Base-by-base conservation (phyloP, 2,113 vertebrate species). In the Lasiurus borealis region DNA sequence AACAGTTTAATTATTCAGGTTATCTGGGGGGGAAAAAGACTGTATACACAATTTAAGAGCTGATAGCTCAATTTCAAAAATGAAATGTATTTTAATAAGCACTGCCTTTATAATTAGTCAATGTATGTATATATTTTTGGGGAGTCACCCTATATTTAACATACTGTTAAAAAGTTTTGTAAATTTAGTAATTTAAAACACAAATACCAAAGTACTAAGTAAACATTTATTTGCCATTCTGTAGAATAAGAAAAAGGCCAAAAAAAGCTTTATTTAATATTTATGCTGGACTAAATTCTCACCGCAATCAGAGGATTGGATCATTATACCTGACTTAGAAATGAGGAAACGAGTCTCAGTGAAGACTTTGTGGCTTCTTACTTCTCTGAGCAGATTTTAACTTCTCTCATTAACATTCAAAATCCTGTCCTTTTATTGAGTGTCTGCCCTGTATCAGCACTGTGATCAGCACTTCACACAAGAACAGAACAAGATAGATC, bases 361-460 rank as follows among this genome's bases (percentile, higher is more conserved):
- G 4, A 72, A 68, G 2, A 66, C 14, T 68, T 11, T 83, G 40
- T 82, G 46, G 10, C 68, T 64, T 91, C 23, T 91, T 85, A 52
- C 34, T 69, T 75, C 36, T 81, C 36, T 80, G 29, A 86, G 31
- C 1, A 85, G 34, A 13, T 90, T 88, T 87, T 34, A 29, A 83
- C n/a, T 23, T 71, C 18, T 69, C 36, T 90, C 16, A 69, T 87
- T 86, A 73, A 83, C 46, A 95, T 95, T 71, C 44, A 66, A 27
- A 85, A 48, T 21, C 31, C 23, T 69, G 64, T 91, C n/a, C 69
- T 59, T 86, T 76, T 83, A 89, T 66, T 29, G 52, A 75, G 19
- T 34, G 6, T 14, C 27, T 59, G 15, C 29, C 86, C 15, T 72
- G 0, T 46, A 62, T 54, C 40, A 68, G 15, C 19, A 40, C n/a